Conservation (phyloP, 2,888 invertebrate species). For the Drosophila rubida region DNA sequence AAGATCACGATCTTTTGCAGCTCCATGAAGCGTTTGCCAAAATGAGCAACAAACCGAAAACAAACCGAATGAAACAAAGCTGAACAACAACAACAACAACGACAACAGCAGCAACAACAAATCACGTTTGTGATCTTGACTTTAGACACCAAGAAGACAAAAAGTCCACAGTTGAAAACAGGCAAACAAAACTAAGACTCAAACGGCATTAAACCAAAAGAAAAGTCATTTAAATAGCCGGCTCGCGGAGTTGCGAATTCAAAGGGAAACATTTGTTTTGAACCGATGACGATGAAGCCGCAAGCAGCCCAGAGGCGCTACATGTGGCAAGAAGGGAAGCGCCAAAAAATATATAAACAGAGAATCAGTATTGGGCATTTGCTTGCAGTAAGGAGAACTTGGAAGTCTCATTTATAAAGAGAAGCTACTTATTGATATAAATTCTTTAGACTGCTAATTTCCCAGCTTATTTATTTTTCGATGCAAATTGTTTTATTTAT, state of each 20-base stretch:
- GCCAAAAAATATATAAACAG: not conserved
- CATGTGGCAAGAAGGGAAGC: not conserved
- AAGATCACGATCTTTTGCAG: slow-evolving; percentile 75
- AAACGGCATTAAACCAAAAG: slow-evolving; percentile 50
- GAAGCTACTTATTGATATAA: too few species aligned
- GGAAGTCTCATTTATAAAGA: too few species aligned
- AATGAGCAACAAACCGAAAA: slow-evolving; percentile 56
- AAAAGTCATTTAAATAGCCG: slow-evolving; percentile 74
- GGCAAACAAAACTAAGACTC: slow-evolving; percentile 31
- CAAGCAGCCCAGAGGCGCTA: slow-evolving; percentile 44
- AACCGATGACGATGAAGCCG: slow-evolving; percentile 14
- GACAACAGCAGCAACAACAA: slow-evolving; percentile 54
- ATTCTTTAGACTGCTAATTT: too few species aligned
- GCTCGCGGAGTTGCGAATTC: slow-evolving; percentile 29
- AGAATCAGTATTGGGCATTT: too few species aligned
- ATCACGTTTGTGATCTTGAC: slow-evolving; percentile 79
- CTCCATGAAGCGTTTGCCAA: slow-evolving; percentile 67
- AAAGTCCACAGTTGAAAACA: slow-evolving; percentile 28
- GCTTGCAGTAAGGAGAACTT: too few species aligned
- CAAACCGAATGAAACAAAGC: slow-evolving; percentile 39
- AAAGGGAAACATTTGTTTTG: slow-evolving; percentile 61
- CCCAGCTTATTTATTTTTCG: too few species aligned
- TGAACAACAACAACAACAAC: slow-evolving; percentile 42
- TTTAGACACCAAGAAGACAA: slow-evolving; percentile 64
- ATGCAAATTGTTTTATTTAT: too few species aligned